Percentiles rank a stretch among this genome's conserved stretches.
These are phyloP conservation scores for Cladorhizidae sp. DNA, from an alignment of 37 sponge, comb jelly and placozoan genomes.

Conservation along the genomic window DNA sequence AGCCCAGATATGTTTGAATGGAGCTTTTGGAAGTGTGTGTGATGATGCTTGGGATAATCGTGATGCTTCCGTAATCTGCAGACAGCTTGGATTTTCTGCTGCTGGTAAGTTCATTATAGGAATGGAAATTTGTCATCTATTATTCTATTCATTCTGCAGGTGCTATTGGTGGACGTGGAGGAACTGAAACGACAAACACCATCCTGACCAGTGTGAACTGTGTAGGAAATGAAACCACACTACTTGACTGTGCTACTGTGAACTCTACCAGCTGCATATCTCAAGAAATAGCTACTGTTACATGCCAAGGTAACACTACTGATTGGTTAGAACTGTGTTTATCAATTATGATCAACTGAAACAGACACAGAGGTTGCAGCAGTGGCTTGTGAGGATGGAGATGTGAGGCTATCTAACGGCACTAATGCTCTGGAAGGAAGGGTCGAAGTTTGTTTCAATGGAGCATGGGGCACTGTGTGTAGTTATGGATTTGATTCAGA, in stretches of 20 bases:
- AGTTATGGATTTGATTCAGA: slow-evolving; percentile 21
- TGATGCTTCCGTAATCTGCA: slow-evolving; percentile 46
- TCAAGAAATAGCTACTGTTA: slow-evolving; percentile 6
- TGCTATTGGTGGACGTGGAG: slow-evolving; percentile 1
- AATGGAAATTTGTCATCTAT: neutral
- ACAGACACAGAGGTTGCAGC: neutral
- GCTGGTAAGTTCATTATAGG: neutral
- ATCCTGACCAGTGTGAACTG: neutral
- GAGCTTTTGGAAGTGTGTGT: slow-evolving; percentile 14
- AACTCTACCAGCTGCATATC: neutral
- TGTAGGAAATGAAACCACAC: neutral
- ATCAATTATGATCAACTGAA: neutral
- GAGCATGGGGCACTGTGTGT: slow-evolving; percentile 46
- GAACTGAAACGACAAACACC: neutral
- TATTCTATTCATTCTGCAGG: neutral
- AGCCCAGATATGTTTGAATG: slow-evolving; percentile 13
- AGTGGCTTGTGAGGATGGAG: slow-evolving; percentile 30
- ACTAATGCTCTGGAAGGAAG: slow-evolving; percentile 14
- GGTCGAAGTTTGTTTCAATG: slow-evolving; percentile 47
- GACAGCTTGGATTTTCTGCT: slow-evolving; percentile 36
- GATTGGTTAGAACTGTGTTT: neutral
- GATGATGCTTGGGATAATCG: slow-evolving; percentile 24
- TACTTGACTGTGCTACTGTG: neutral
- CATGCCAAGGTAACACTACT: neutral
- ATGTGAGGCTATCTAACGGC: slow-evolving; percentile 31